phyloP scores from a whole-genome alignment of 2,888 invertebrate species.

The Phlogophora meticulosa region DNA sequence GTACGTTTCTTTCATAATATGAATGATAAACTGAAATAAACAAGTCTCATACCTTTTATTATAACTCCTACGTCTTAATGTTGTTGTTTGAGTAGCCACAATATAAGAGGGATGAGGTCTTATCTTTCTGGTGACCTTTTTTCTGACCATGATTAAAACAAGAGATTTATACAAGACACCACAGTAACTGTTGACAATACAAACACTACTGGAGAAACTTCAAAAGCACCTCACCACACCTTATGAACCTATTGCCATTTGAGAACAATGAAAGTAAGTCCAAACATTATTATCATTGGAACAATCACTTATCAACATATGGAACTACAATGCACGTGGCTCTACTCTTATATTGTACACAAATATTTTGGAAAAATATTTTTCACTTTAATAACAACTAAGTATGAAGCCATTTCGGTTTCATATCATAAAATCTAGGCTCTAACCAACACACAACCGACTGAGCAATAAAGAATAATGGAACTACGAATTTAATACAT shows the following conservation, averaged over 20 bases:
- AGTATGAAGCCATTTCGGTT: slow-evolving; percentile 12
- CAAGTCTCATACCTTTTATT: slow-evolving; percentile 65
- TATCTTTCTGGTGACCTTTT: slow-evolving; percentile 58
- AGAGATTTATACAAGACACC: slow-evolving; percentile 19
- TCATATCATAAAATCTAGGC: slow-evolving; percentile 27
- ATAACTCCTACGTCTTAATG: slow-evolving; percentile 69
- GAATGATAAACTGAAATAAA: neutral
- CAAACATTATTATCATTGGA: slow-evolving; percentile 61
- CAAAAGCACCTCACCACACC: slow-evolving; percentile 49
- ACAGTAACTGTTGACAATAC: slow-evolving; percentile 33
- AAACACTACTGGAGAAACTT: slow-evolving; percentile 43
- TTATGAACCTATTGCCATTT: slow-evolving; percentile 41
- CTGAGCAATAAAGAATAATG: slow-evolving; percentile 45
- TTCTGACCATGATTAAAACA: slow-evolving; percentile 61
- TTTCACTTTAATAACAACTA: slow-evolving; percentile 49
- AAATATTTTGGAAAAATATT: slow-evolving; percentile 44
- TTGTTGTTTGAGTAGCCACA: slow-evolving; percentile 63
- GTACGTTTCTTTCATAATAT: neutral
- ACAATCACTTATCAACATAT: slow-evolving; percentile 56
- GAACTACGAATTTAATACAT: slow-evolving; percentile 42
- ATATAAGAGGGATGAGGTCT: slow-evolving; percentile 61
- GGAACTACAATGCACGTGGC: slow-evolving; percentile 43
- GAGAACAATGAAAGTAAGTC: slow-evolving; percentile 61
- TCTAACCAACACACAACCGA: slow-evolving; percentile 49
- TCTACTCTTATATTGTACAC: slow-evolving; percentile 35